A percentile compares a stretch with the other conserved stretches of the same genome.
Evolutionary conservation across 1,140 invertebrate genomes (phyloP).

Genomic region (Cherax destructor): DNA sequence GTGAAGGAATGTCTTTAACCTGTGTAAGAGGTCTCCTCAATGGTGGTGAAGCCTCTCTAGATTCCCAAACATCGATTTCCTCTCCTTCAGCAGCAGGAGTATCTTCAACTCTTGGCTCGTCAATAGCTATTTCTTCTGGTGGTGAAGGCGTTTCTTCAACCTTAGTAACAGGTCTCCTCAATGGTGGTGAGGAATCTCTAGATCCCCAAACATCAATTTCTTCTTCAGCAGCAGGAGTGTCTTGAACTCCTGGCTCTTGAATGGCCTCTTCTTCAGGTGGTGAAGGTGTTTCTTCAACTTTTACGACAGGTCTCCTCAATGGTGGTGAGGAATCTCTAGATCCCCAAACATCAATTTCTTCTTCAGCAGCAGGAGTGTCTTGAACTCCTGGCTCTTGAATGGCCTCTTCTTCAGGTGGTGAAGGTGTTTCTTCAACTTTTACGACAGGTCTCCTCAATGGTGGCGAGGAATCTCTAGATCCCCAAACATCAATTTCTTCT

Average conservation of each 20-base stretch:
- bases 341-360: neutral
- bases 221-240: neutral
- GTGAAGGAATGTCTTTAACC: neutral
- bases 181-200: neutral
- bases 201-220: neutral
- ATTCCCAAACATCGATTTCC: slow-evolving; percentile 6
- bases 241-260: neutral
- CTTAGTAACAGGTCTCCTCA: neutral
- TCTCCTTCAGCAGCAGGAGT: neutral
- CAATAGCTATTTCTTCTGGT: neutral
- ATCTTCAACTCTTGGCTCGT: neutral
- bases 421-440: neutral
- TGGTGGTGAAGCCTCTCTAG: neutral
- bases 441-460: neutral
- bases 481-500: neutral
- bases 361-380: neutral
- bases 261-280: neutral
- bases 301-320: neutral
- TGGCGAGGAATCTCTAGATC: neutral
- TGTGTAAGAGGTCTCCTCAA: neutral
- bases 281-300: neutral
- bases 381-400: neutral
- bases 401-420: neutral
- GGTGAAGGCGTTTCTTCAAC: neutral
- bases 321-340: neutral